Percentiles rank a stretch among this genome's conserved stretches.
Evolutionary conservation across 64 coral and sea anemone species (phyloP).

Genomic region (Porites australiensis): DNA sequence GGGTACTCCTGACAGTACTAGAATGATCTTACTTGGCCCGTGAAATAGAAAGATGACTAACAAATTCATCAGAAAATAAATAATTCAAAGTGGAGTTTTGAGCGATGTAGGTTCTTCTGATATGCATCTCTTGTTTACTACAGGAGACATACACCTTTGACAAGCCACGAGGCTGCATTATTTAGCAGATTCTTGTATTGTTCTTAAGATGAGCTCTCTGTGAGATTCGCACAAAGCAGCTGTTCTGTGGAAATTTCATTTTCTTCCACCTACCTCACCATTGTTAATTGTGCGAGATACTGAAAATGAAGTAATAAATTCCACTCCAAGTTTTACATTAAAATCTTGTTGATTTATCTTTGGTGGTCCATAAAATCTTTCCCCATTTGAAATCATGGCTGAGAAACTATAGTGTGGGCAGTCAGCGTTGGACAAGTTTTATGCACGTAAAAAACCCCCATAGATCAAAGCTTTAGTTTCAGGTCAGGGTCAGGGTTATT

Average conservation of each 20-base stretch:
- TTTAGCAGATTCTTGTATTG: neutral
- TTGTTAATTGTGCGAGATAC: neutral
- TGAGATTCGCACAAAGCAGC: slow-evolving; percentile 1
- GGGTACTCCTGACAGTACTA: too few species aligned
- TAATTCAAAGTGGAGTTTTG: slow-evolving; percentile 5
- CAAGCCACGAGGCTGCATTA: slow-evolving; percentile 3
- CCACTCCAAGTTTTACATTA: slow-evolving; percentile 12
- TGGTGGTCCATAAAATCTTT: slow-evolving; percentile 2
- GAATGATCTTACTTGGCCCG: neutral
- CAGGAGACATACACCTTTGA: slow-evolving; percentile 1
- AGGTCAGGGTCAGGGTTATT: neutral
- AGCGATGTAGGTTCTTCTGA: neutral
- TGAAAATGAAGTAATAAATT: slow-evolving; percentile 17
- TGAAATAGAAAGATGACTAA: neutral
- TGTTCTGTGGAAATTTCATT: slow-evolving; percentile 16
- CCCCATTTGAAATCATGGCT: neutral
- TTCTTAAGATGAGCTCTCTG: slow-evolving; percentile 4
- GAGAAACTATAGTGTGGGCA: neutral
- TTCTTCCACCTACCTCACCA: neutral
- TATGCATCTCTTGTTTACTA: slow-evolving; percentile 1
- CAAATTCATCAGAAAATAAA: slow-evolving; percentile 4
- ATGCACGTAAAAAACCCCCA: neutral
- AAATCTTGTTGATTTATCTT: neutral
- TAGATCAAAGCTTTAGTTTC: neutral
- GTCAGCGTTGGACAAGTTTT: slow-evolving; percentile 4